phyloP scores from a whole-genome alignment of 2,888 invertebrate species.

The Mythimna vitellina region DNA sequence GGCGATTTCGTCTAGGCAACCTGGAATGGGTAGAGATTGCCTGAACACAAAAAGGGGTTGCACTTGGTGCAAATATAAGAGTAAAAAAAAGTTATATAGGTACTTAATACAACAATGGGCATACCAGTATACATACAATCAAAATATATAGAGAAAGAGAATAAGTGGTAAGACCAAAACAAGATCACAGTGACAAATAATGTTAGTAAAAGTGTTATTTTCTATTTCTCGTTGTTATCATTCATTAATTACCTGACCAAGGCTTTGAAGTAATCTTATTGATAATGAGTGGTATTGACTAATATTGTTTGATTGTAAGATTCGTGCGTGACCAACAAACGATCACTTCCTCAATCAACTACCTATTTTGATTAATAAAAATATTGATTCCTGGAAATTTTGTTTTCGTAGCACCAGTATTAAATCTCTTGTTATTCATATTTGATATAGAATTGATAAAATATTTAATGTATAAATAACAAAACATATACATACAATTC shows the following conservation, averaged over 20 bases:
- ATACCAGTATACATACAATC: too few species aligned
- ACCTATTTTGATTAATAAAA: constrained; percentile 37
- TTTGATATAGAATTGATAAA: constrained; percentile 46
- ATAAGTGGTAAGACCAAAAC: too few species aligned
- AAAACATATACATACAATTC: constrained; percentile 29
- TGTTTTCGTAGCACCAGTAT: constrained; percentile 8
- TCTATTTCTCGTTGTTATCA: constrained; percentile 62
- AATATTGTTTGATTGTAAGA: constrained; percentile 66
- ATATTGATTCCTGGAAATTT: constrained; percentile 24
- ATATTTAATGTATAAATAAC: constrained; percentile 26
- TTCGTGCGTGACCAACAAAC: constrained; percentile 49
- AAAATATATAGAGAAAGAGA: too few species aligned
- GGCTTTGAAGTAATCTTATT: constrained; percentile 64
- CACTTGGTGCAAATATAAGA: too few species aligned
- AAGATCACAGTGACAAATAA: too few species aligned
- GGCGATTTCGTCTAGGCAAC: too few species aligned
- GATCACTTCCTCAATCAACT: constrained; percentile 55
- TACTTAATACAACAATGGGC: too few species aligned
- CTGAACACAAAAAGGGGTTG: too few species aligned
- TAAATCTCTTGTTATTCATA: constrained; percentile 27
- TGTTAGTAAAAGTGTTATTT: constrained; percentile 25
- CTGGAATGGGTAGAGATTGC: too few species aligned
- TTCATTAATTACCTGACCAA: constrained; percentile 67
- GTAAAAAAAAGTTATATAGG: too few species aligned
- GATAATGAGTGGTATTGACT: constrained; percentile 69